Base-by-base conservation (phyloP, 2,113 vertebrate species). In the Apus apus region DNA sequence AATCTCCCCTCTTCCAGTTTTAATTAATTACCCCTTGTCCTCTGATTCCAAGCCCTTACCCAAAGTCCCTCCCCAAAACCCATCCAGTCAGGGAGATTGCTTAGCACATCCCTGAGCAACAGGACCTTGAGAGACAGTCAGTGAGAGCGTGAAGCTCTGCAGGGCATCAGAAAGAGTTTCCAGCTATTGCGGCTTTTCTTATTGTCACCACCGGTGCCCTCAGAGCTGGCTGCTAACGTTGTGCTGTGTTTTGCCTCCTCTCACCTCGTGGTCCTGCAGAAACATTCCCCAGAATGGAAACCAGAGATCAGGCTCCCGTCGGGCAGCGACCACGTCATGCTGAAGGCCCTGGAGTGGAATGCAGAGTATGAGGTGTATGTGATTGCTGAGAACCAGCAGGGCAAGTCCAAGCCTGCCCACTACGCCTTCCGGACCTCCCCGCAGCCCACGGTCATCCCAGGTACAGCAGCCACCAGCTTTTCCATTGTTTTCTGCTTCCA, bases 321-420 rank as follows among this genome's bases (percentile, higher is more conserved):
- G 3, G 95, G 87, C 97, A 99, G 98, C 3, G 98, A 99, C 76
- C 98, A 99, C 7, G 96, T 98, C 36, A 95, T 98, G 91, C 98
- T 99, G 46, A 98, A 97, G 2, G 96, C 98, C 5, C 97, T 99
- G 93, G 98, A 99, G 19, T 99, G 99, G 99, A 99, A 99, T 51
- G 99, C 98, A 0, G 99, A 99, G 78, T 99, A 99, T 15, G 98
- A 98, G 36, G 98, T 99, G n/a, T 98, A 94, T 3, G 99, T 99
- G 97, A 97, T 99, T 70, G 99, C 99, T 0, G 99, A 99, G 96
- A 99, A 99, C 97, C 97, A 99, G 96, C 99, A 99, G 95, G 99
- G 99, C 85, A 99, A 98, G 53, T 99, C 99, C 23, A 98, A 98
- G 30, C 98, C 99, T 0, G 99, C 98, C 8, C 98, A 93, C 46